Conservation (phyloP, 2,113 vertebrate genomes). For the Mesocricetus auratus region DNA sequence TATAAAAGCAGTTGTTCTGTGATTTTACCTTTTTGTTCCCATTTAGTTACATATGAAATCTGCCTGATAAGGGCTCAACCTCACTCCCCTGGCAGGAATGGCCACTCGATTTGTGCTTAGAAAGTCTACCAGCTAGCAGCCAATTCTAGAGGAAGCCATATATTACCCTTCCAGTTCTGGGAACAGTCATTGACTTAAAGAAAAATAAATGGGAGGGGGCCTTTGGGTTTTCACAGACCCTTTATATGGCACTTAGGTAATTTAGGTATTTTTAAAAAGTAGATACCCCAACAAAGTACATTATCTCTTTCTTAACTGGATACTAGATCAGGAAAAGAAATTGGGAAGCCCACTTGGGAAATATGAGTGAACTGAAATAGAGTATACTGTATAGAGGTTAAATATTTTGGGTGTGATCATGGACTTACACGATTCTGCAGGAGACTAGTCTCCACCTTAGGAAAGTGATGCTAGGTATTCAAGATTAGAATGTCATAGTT, state of each 20-base stretch:
- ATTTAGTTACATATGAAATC: neutral
- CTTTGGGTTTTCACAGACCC: neutral
- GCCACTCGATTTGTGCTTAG: neutral
- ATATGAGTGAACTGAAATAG: neutral
- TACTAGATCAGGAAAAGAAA: neutral
- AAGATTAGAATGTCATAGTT: neutral
- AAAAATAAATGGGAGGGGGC: neutral
- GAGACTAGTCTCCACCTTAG: slow-evolving; percentile 5
- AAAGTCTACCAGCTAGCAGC: neutral
- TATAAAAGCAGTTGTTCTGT: slow-evolving; percentile 4
- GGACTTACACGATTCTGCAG: neutral
- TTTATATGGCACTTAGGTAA: neutral
- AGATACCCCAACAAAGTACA: neutral
- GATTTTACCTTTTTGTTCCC: neutral
- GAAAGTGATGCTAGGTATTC: neutral
- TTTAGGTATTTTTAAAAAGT: neutral
- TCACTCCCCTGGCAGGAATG: neutral
- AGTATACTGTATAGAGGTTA: neutral
- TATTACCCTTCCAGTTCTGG: neutral
- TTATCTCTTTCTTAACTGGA: neutral
- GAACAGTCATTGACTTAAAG: neutral
- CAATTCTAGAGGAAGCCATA: neutral
- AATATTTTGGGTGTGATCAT: neutral
- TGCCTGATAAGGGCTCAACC: neutral
- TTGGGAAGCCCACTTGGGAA: neutral